These are phyloP conservation scores for Carcina quercana DNA, from an alignment of 2,888 invertebrate species.

Conservation along the genomic window DNA sequence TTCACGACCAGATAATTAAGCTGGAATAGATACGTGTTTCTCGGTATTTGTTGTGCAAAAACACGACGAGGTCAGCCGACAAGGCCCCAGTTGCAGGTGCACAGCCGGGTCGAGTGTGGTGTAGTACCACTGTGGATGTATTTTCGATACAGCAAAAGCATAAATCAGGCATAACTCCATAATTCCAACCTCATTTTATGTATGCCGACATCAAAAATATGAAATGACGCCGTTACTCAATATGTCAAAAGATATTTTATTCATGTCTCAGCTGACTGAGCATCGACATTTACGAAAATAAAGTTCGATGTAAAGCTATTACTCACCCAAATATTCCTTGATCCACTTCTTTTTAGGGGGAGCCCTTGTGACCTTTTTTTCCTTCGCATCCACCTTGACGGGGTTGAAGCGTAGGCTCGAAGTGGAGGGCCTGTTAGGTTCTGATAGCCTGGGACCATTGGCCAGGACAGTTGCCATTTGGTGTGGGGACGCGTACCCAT, in stretches of 20 bases:
- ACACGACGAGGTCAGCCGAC: constrained; percentile 36
- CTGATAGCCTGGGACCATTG: constrained; percentile 30
- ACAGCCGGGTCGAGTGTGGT: constrained; percentile 15
- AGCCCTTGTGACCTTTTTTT: constrained; percentile 47
- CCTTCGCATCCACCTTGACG: constrained; percentile 35
- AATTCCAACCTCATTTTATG: background rate
- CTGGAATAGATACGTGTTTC: constrained; percentile 20
- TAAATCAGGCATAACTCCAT: background rate
- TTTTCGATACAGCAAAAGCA: too few relatives aligned
- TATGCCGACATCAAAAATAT: background rate
- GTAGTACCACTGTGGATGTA: background rate
- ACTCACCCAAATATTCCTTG: constrained; percentile 78
- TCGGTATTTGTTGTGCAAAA: constrained; percentile 39
- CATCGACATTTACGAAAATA: background rate
- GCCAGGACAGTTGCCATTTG: constrained; percentile 35
- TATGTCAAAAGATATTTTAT: constrained; percentile 4
- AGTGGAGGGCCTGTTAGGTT: constrained; percentile 33
- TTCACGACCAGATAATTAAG: background rate
- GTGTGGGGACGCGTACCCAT: constrained; percentile 42
- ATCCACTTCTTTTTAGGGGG: constrained; percentile 86
- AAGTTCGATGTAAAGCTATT: background rate
- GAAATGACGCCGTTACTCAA: background rate
- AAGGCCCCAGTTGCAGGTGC: constrained; percentile 34
- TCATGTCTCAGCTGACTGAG: background rate
- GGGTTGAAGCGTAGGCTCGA: constrained; percentile 32